Evolutionary conservation across 2,888 invertebrate genomes (phyloP).

Genomic region (Leptura quadrifasciata): DNA sequence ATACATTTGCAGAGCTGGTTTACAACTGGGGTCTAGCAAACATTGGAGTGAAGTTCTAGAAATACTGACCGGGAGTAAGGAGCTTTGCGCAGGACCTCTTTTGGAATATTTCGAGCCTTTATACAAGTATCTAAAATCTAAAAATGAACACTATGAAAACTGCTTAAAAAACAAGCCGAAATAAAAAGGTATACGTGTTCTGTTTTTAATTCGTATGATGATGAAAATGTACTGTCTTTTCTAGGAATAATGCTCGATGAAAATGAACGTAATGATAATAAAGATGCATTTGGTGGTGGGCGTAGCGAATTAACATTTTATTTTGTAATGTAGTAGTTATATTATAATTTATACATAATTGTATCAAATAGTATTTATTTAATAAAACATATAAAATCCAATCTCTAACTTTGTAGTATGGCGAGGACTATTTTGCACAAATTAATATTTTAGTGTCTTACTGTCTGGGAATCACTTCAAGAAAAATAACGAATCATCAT

Average conservation of each 20-base stretch:
- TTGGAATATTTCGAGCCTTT: conserved; percentile 79
- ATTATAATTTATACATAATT: background rate
- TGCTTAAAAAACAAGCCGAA: conserved; percentile 5
- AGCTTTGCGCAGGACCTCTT: conserved; percentile 76
- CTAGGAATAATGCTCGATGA: conserved; percentile 16
- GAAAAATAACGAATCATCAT: too few relatives aligned
- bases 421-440: too few relatives aligned
- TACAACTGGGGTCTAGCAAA: conserved; percentile 74
- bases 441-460: too few relatives aligned
- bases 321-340: background rate
- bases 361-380: background rate
- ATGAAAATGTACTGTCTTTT: conserved; percentile 11
- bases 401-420: too few relatives aligned
- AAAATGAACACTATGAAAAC: conserved; percentile 69
- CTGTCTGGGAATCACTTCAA: too few relatives aligned
- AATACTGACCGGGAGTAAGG: conserved; percentile 76
- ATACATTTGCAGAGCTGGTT: conserved; percentile 72
- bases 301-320: background rate
- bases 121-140: conserved; percentile 74
- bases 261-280: background rate
- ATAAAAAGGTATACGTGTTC: conserved; percentile 26
- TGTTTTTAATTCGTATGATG: conserved; percentile 6
- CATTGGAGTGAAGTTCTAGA: conserved; percentile 79
- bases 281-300: background rate
- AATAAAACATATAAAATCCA: background rate